Evolutionary conservation across 2,888 invertebrate species (phyloP), one percentile per base, ranked within the genome.

Genomic region (Lochmaea capreae): DNA sequence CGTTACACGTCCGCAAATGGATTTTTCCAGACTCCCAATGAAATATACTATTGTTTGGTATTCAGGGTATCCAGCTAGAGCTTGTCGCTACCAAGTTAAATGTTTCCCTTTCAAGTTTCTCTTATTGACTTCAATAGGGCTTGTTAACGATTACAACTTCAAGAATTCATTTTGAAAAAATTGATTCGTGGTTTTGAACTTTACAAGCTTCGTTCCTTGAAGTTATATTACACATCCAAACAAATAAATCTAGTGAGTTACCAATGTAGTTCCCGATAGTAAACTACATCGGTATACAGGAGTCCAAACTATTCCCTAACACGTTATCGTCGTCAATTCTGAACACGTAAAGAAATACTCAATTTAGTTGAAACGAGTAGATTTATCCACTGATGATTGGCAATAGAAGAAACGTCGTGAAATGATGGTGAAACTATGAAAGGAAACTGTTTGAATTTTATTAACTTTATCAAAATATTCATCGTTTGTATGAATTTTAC

Each of bases 311-410:
- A 74, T 71, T 70, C 63, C 67, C 57, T 57, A 70, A 63, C 71
- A 59, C 62, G 71, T 71, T 68, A 68, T 73, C 73, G 58, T 65
- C 65, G 73, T 65, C 68, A 65, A 73, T 73, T 73, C 68, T 63
- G 58, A 46, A 65, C 73, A 73, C 73, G 67, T 67, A 71, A 74
- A 71, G 71, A 74, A 71, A 74, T 74, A 74, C 74, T 71, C 74
- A 74, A 74, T 74, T 71, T 68, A 61, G 71, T 59, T 65, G 71
- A 74, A 74, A 74, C 67, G 67, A 71, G 63, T 46, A 71, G 74
- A 74, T 74, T 74, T 74, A 74, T 74, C 74, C 71, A 74, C 57
- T 67, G 74, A 67, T 71, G 59, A 71, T 71, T 71, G 71, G 67
- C 67, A 59, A 71, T 68, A 49, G 73, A 73, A 59, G 68, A 68